Conservation (phyloP, 2,113 vertebrate species). For the Neogobius melanostomus region DNA sequence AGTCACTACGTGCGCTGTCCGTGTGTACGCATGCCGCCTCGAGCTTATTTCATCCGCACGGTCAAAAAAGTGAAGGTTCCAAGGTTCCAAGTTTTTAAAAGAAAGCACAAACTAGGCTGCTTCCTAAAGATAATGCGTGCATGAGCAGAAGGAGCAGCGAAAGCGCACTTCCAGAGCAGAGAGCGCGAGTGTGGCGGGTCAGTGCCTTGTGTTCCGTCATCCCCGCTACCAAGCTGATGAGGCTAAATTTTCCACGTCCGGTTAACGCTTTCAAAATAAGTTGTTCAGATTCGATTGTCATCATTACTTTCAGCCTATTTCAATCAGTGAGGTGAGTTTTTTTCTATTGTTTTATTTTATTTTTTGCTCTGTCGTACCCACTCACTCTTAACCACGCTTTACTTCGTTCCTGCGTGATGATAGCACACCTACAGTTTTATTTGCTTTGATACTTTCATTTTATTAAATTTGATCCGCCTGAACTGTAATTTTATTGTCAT, state of each 20-base stretch:
- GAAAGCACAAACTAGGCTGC: not conserved
- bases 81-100: slow-evolving; percentile 1
- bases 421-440: not conserved
- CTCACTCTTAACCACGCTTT: not conserved
- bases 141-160: not conserved
- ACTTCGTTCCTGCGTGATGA: not conserved
- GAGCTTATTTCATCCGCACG: slow-evolving; percentile 8
- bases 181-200: slow-evolving; percentile 26
- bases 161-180: slow-evolving; percentile 26
- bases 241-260: not conserved
- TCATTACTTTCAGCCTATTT: too few relatives aligned
- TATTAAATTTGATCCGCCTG: too few relatives aligned
- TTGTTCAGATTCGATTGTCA: not conserved
- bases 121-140: not conserved
- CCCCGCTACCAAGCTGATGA: not conserved
- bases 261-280: slow-evolving; percentile 39
- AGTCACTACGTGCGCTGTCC: slow-evolving; percentile 19
- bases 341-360: not conserved
- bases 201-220: not conserved
- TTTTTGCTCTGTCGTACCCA: too few relatives aligned
- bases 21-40: slow-evolving; percentile 8
- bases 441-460: not conserved
- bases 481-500: too few relatives aligned
- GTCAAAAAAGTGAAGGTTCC: slow-evolving; percentile 9
- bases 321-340: too few relatives aligned